Base-by-base conservation (phyloP, 2,888 invertebrate species). In the Pollenia angustigena region DNA sequence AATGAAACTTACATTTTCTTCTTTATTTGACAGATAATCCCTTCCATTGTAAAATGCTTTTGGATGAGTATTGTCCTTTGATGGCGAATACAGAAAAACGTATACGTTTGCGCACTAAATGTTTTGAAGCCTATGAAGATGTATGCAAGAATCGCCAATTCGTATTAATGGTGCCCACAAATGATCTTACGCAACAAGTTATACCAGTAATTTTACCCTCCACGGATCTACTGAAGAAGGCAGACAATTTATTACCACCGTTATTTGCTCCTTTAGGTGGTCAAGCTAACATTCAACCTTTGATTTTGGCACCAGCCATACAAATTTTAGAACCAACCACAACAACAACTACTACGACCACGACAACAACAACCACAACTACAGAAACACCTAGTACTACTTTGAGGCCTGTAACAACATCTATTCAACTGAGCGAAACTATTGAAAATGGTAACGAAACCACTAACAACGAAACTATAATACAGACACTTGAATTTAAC, bases 1-100 rank as follows among this genome's bases (percentile, higher is more conserved):
- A 42, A 72, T 48, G 81, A 68, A 56, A 4, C 46, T 14, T 40
- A 12, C 48, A 40, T 62, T 56, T 32, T 32, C 32, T 32, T 32
- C 1, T 32, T 32, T 32, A 18, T 54, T 40, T 83, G 71, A 1
- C 94, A 97, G 97, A 96, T 92, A 97, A 97, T 93, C 97, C 97
- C 71, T 96, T 97, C 82, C 93, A 97, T 88, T 97, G 97, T 92
- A 96, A 96, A 91, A 95, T 96, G 79, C 88, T 90, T 0, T 93
- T 97, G 81, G 95, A 95, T 88, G 96, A 96, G 92, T 94, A 97
- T 88, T 95, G 95, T 88, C 95, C 95, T 0, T 94, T 95, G 80
- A 94, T 97, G 94, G 96, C 96, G 91, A 95, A 95, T 48, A 94
- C 96, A 91, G 96, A 96, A 90, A 96, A 97, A 2, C 95, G 96